Evolutionary conservation across 2,113 vertebrate genomes (phyloP).

Genomic region (Chamaetylas fuelleborni): DNA sequence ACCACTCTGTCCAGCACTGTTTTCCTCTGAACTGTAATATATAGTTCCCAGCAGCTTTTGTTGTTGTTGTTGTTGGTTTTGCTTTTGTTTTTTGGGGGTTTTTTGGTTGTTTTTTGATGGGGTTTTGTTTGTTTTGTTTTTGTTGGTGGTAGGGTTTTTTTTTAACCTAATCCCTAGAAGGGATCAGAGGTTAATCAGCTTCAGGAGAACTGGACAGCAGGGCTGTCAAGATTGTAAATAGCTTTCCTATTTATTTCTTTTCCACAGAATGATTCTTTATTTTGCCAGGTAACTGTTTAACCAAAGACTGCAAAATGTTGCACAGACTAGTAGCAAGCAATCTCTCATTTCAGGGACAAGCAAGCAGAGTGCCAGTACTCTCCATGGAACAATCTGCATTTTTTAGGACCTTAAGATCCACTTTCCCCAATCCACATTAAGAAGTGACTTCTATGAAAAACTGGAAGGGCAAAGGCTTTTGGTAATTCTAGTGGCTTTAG

Average conservation of each 20-base stretch:
- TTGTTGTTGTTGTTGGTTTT: not conserved
- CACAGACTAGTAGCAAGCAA: not conserved
- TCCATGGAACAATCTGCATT: not conserved
- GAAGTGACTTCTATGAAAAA: not conserved
- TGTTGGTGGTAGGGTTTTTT: not conserved
- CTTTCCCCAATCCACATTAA: not conserved
- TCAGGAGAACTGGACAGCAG: not conserved
- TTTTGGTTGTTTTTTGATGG: too few relatives aligned
- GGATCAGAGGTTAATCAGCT: slow-evolving; percentile 12
- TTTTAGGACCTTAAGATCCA: not conserved
- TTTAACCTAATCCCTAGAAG: not conserved
- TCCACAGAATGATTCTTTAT: not conserved
- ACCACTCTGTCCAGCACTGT: not conserved
- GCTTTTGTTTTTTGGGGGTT: too few relatives aligned
- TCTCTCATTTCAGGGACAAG: not conserved
- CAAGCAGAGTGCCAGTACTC: not conserved
- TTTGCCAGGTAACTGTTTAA: not conserved
- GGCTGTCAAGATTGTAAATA: not conserved
- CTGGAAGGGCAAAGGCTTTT: not conserved
- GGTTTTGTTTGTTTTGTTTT: too few relatives aligned
- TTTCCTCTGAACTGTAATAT: not conserved
- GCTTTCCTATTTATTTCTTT: not conserved
- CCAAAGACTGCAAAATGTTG: not conserved
- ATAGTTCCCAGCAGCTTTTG: not conserved
- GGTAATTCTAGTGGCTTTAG: not conserved